Base-by-base conservation (phyloP, 2,113 vertebrate genomes). In the Upupa epops region DNA sequence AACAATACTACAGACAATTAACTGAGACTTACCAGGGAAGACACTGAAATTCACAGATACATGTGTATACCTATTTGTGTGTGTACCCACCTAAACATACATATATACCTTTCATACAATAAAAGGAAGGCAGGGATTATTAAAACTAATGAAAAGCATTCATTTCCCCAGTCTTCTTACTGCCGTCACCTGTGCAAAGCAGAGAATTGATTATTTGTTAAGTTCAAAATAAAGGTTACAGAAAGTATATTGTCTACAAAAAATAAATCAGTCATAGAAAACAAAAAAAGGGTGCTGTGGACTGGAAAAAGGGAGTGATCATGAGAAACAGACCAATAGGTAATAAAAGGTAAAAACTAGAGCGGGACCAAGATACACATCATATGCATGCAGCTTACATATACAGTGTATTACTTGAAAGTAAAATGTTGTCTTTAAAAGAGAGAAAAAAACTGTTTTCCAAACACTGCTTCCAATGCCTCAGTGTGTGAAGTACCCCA, bases 151-250 rank as follows among this genome's bases (percentile, higher is more conserved):
- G 6, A 82, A n/a, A 3, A 88, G 21, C 34, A 55, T 85, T 82
- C 21, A 45, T 64, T 93, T 78, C 55, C 48, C 65, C 24, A 79
- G 63, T 31, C 58, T 83, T 29, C 63, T 89, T 86, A 66, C 80
- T 70, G 14, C 25, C 75, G 70, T 66, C 54, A 86, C 46, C 55
- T 69, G 18, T 4, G 8, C n/a, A 91, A 80, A 36, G 45, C 17
- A 31, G 3, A 65, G 20, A 72, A 84, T 64, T n/a, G 17, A 40
- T 5, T 20, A 13, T 78, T 77, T 78, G n/a, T 20, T 84, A 89
- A 64, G 74, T 60, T 88, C 49, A 73, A 87, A 94, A 84, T 75
- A 28, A 88, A 91, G 60, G 42, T 34, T 45, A 83, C 8, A 94
- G 60, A 93, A 90, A 72, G 31, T 32, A 31, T 54, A 42, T 34